These are phyloP conservation scores for Serranus cabrilla DNA, from an alignment of 2,797 vertebrate genomes.

Conservation along the genomic window DNA sequence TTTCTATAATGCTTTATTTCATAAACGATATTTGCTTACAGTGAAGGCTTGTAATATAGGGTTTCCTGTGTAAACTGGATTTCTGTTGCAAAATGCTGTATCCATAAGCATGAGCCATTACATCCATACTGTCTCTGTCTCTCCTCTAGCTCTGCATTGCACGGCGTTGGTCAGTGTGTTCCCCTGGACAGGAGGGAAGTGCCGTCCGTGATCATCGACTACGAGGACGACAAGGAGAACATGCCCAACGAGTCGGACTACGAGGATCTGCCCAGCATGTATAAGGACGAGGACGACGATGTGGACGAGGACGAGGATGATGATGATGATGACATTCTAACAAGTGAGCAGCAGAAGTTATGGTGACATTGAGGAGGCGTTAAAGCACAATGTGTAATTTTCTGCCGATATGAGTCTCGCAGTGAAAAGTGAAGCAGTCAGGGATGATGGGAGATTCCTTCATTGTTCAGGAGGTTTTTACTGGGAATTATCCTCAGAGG, in stretches of 20 bases:
- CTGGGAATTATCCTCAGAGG: too few species aligned
- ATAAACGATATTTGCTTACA: constrained; percentile 4
- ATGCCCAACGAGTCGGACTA: constrained; percentile 96
- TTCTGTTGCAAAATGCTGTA: constrained; percentile 7
- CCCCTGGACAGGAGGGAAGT: constrained; percentile 93
- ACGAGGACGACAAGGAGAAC: constrained; percentile 99
- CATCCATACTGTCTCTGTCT: constrained; percentile 3
- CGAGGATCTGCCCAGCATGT: constrained; percentile 95
- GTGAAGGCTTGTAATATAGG: not conserved
- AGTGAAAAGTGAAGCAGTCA: too few species aligned
- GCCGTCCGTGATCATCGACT: constrained; percentile 95
- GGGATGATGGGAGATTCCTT: too few species aligned
- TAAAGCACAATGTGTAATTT: too few species aligned
- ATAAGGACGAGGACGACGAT: constrained; percentile 93
- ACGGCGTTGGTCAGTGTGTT: constrained; percentile 85
- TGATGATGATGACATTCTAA: constrained; percentile 91
- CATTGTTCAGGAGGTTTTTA: too few species aligned
- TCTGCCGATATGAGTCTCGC: too few species aligned
- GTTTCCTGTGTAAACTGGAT: not conserved
- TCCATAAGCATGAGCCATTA: not conserved
- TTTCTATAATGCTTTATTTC: not conserved
- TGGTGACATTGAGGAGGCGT: not conserved
- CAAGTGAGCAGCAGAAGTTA: constrained; percentile 83
- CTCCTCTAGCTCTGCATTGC: constrained; percentile 88
- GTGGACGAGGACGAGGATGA: constrained; percentile 93